Conservation (phyloP, 1,140 invertebrate genomes). For the Streblospio benedicti region DNA sequence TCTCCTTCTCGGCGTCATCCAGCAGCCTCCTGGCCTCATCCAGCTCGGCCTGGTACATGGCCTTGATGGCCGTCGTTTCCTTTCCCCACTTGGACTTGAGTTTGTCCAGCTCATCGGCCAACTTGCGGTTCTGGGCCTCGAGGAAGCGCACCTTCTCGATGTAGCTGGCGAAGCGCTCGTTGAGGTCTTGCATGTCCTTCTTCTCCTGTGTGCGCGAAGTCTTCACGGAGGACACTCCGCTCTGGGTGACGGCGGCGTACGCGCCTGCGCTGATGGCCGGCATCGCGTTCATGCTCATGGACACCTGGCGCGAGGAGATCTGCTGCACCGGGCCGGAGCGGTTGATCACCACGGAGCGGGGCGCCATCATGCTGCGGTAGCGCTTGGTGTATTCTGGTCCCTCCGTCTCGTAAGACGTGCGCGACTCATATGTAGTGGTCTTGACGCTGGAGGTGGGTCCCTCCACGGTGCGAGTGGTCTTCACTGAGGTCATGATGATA, state of each 20-base stretch:
- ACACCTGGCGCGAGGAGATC: constrained; percentile 15
- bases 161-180: constrained; percentile 22
- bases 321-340: constrained; percentile 18
- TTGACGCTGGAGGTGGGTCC: neutral
- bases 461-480: neutral
- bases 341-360: constrained; percentile 36
- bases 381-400: neutral
- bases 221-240: constrained; percentile 43
- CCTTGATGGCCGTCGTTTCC: constrained; percentile 18
- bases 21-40: constrained; percentile 27
- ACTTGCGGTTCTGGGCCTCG: constrained; percentile 18
- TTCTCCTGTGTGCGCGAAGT: constrained; percentile 42
- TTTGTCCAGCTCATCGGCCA: constrained; percentile 19
- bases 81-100: constrained; percentile 18
- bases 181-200: constrained; percentile 22
- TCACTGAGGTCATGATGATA: too few species aligned
- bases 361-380: constrained; percentile 40
- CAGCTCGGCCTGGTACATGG: constrained; percentile 20
- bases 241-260: constrained; percentile 32
- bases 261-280: constrained; percentile 20
- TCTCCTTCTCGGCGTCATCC: constrained; percentile 24
- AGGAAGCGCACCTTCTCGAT: constrained; percentile 22
- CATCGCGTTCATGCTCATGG: constrained; percentile 20
- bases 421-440: constrained; percentile 1
- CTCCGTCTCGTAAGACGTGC: neutral